phyloP scores from a whole-genome alignment of 2,797 vertebrate species.

The Sparidentex hasta region DNA sequence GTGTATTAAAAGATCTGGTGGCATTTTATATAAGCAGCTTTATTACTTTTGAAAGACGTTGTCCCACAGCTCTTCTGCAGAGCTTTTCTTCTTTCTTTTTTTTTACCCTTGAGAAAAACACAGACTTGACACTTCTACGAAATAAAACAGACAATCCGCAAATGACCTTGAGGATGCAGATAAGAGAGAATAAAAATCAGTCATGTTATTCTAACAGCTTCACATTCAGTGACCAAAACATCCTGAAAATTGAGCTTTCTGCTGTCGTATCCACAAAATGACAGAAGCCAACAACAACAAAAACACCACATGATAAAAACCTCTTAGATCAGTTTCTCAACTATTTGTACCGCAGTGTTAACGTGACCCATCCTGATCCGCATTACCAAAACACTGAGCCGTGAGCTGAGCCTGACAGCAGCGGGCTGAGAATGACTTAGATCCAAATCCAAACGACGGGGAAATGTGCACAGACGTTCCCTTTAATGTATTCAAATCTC shows the following conservation, averaged over 20 bases:
- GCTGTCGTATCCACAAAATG: background rate
- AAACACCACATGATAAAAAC: background rate
- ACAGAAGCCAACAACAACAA: background rate
- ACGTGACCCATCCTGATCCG: background rate
- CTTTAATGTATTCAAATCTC: conserved; percentile 43
- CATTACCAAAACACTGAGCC: conserved; percentile 25
- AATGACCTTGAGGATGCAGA: background rate
- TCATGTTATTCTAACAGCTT: background rate
- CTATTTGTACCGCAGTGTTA: background rate
- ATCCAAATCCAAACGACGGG: conserved; percentile 27
- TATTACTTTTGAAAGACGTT: background rate
- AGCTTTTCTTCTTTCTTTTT: no score
- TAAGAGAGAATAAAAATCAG: background rate
- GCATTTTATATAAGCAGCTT: background rate
- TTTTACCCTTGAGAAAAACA: background rate
- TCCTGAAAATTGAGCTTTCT: background rate
- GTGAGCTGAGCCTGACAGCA: conserved; percentile 17
- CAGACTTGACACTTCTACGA: background rate
- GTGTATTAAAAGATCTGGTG: background rate
- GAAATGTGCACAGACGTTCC: conserved; percentile 9
- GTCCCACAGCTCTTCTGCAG: background rate
- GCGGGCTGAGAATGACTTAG: background rate
- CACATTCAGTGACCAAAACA: background rate
- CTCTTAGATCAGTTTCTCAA: background rate
- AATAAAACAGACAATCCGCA: no score